Percentiles rank a stretch among this genome's conserved stretches.
These are phyloP conservation scores for Callaeas wilsoni DNA, from an alignment of 2,113 vertebrate species.

Conservation along the genomic window DNA sequence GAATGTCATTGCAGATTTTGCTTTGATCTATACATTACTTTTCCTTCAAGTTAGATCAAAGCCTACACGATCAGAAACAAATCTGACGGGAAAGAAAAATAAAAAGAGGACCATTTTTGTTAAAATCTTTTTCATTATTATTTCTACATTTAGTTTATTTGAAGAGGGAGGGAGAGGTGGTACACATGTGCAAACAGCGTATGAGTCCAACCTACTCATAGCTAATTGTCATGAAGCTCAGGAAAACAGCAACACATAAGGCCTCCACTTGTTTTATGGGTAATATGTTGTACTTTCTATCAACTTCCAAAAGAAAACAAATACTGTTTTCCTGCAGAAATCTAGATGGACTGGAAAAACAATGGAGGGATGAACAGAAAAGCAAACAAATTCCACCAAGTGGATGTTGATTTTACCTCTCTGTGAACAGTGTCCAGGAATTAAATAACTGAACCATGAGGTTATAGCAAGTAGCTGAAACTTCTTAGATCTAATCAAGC, in stretches of 20 bases:
- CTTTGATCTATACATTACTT: background rate
- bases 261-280: background rate
- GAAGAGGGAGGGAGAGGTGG: background rate
- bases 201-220: background rate
- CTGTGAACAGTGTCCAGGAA: background rate
- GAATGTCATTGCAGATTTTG: background rate
- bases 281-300: background rate
- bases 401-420: constrained; percentile 21
- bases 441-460: background rate
- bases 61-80: background rate
- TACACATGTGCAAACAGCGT: accelerated
- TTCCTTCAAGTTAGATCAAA: background rate
- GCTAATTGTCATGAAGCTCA: background rate
- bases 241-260: background rate
- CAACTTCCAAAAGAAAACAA: constrained; percentile 1
- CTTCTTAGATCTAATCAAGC: background rate
- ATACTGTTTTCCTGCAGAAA: background rate
- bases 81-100: background rate
- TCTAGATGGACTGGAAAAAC: background rate
- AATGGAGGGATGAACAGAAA: constrained; percentile 24
- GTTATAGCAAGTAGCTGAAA: background rate
- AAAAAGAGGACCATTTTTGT: background rate
- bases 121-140: background rate
- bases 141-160: background rate
- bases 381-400: constrained; percentile 14